phyloP scores from a whole-genome alignment of 2,888 invertebrate genomes.

The Calephelis perditalis region DNA sequence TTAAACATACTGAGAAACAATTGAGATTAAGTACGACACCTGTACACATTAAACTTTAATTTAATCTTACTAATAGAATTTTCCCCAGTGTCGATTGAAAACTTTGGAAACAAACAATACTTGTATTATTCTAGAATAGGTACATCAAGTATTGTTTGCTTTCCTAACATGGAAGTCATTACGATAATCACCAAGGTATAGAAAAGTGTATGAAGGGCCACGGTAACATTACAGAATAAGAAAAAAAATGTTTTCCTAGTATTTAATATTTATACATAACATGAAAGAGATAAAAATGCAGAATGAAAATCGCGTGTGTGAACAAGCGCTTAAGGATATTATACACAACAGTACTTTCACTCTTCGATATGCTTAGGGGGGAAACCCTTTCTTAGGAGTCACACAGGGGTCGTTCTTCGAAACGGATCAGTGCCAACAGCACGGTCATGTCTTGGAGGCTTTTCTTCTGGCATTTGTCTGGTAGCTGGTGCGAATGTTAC shows the following conservation, averaged over 20 bases:
- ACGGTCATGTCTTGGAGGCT: constrained; percentile 59
- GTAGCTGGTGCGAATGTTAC: constrained; percentile 84
- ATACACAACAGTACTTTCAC: constrained; percentile 45
- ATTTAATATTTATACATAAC: neutral
- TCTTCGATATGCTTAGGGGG: constrained; percentile 70
- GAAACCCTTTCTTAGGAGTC: constrained; percentile 50
- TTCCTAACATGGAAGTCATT: too few species aligned
- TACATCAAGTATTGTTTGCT: too few species aligned
- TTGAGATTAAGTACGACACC: too few species aligned
- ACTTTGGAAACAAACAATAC: too few species aligned
- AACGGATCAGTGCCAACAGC: constrained; percentile 75
- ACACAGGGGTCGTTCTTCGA: constrained; percentile 79
- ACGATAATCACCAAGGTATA: too few species aligned
- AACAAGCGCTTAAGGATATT: constrained; percentile 3
- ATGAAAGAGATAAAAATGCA: constrained; percentile 18
- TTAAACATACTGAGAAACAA: too few species aligned
- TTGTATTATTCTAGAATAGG: too few species aligned
- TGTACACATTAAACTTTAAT: too few species aligned
- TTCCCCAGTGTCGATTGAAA: too few species aligned
- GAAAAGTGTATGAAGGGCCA: neutral
- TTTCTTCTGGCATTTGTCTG: constrained; percentile 45
- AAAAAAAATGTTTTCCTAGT: too few species aligned
- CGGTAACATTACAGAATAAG: neutral
- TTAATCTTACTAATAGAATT: too few species aligned
- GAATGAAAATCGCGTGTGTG: neutral